Base-by-base conservation (phyloP, 1,140 invertebrate genomes). In the Apolygus lucorum region DNA sequence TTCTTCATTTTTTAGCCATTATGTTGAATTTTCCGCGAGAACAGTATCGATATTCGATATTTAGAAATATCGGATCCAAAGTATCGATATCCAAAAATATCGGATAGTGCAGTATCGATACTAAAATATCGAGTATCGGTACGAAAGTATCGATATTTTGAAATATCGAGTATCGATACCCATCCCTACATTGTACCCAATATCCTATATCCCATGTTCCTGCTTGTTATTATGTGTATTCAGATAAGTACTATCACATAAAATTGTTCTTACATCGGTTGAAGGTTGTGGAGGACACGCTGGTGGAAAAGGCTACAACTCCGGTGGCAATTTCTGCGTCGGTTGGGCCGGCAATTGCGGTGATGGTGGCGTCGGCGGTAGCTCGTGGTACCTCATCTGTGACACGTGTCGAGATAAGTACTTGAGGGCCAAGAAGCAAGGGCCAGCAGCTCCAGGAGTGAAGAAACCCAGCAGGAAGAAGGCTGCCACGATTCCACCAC, bases 341-440 rank as follows among this genome's bases (percentile, higher is more conserved):
- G 92, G 90, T 24, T 74, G 73, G 73, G 88, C 90, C 0, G 92
- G 91, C 17, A 90, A 90, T 74, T 95, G 93, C 78, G 93, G 92
- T 0, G 91, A 93, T 75, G 90, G 90, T 0, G 92, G 92, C 14
- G 83, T 89, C 11, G 90, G 89, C 27, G 90, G 87, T 28, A 90
- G 88, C 72, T 86, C 90, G 34, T 97, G 93, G 93, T 98, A 97
- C 78, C 83, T 96, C 0, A 87, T 95, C 71, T 98, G 95, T 79
- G 91, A 95, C 74, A 82, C 83, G 25, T 97, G 95, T 77, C 85
- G 94, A 2, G 90, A 93, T 28, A 91, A 90, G 74, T 91, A 92
- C 74, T 76, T 91, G 54, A 84, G 83, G 75, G 81, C 82, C 11
- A 84, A 82, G 72, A 83, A 82, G 72, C 74, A 79, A 79, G 65